Base-by-base conservation (phyloP, 37 sponge, comb jelly and placozoan genomes). In the Crambe crambe region DNA sequence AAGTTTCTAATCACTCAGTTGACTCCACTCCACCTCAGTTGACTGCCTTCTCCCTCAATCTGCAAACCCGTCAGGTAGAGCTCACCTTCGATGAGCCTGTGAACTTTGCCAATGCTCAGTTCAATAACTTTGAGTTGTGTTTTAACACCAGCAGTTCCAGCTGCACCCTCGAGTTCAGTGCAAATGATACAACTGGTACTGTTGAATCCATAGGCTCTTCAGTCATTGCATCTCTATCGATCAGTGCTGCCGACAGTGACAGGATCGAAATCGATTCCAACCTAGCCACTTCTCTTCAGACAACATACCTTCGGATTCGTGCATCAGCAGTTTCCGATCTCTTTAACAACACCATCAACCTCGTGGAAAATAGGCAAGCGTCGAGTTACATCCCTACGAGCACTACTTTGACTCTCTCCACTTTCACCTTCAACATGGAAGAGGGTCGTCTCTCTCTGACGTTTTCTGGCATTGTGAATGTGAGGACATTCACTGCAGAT, bases 81-180 rank as follows among this genome's bases (percentile, higher is more conserved):
- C 64, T 94, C 17, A 81, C 88, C 27, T 94, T 94, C 67, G 79
- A 90, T 85, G 95, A 94, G 47, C 95, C 95, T 34, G 71, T 90
- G 2, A 42, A 80, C 64, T 22, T 54, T 42, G 56, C 27, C 26
- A 25, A 27, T 36, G 54, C 73, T 0, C 41, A 47, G 0, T 86
- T 75, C 64, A 74, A 40, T 74, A 68, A 37, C 2, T 68, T 84
- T 57, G 8, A 25, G 32, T 59, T 84, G 12, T 76, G 84, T 70
- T 42, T 68, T 5, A 66, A 64, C 47, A 27, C 34, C 0, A 27
- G 37, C 40, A 27, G 51, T 15, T 12, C 10, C n/a, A 58, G 61
- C 63, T 81, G 81, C 34, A 39, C 25, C 1, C 56, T 70, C 2
- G 21, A 22, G 27, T 63, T 81, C 18, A 81, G 71, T 30, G 17